phyloP scores from a whole-genome alignment of 2,797 vertebrate genomes.

The Anabas testudineus region DNA sequence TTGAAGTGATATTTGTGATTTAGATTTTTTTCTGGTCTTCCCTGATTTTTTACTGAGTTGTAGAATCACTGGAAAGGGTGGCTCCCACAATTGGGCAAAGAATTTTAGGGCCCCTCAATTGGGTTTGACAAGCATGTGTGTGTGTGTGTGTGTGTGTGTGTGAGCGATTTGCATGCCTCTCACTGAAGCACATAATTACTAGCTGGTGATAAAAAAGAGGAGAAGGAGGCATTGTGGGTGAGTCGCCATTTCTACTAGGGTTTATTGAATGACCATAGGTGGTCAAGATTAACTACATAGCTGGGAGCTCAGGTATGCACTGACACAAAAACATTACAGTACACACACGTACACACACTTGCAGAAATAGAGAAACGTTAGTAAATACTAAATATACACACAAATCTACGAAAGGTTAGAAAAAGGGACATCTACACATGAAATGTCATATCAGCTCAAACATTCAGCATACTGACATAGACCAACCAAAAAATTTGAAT shows the following conservation, averaged over 20 bases:
- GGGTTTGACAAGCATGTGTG: no score
- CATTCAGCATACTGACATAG: slow-evolving; percentile 38
- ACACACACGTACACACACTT: slow-evolving; percentile 1
- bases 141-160: slow-evolving; percentile 39
- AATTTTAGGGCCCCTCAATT: no score
- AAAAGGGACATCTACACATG: slow-evolving; percentile 22
- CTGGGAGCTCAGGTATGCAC: slow-evolving; percentile 59
- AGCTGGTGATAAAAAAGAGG: slow-evolving; percentile 72
- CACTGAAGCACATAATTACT: slow-evolving; percentile 76
- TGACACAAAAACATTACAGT: neutral
- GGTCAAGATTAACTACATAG: slow-evolving; percentile 65
- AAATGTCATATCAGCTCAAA: slow-evolving; percentile 42
- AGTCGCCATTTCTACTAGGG: slow-evolving; percentile 47
- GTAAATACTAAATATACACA: slow-evolving; percentile 13
- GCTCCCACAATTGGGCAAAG: no score
- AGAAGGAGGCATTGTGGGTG: slow-evolving; percentile 67
- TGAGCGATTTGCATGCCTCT: slow-evolving; percentile 61
- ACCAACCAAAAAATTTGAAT: slow-evolving; percentile 53
- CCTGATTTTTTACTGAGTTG: no score
- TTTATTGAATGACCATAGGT: slow-evolving; percentile 62
- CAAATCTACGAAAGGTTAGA: slow-evolving; percentile 20
- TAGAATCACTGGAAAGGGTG: no score
- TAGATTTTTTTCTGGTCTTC: no score
- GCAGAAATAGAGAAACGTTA: neutral
- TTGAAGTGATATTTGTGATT: no score